Evolutionary conservation across 2,797 vertebrate species (phyloP).

Genomic region (Apogon hyalosoma): DNA sequence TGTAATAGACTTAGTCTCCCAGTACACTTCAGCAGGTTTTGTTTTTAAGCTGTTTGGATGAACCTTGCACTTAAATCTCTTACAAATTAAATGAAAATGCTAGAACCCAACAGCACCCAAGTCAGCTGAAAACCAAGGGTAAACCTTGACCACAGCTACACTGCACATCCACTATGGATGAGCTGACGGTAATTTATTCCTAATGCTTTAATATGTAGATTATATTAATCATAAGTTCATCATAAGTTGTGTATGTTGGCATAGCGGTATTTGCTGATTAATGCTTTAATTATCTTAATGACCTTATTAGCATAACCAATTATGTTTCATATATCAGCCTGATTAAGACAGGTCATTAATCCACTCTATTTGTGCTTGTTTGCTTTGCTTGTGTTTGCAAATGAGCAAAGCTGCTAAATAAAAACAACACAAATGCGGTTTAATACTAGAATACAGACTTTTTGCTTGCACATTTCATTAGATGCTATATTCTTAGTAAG

Average conservation of each 20-base stretch:
- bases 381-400: constrained; percentile 14
- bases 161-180: neutral
- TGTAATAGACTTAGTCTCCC: too few species aligned
- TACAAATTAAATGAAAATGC: too few species aligned
- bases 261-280: constrained; percentile 46
- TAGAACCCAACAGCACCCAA: too few species aligned
- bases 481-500: constrained; percentile 5
- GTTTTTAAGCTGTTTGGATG: too few species aligned
- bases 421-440: constrained; percentile 1
- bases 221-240: constrained; percentile 15
- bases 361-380: constrained; percentile 16
- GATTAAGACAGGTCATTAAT: constrained; percentile 35
- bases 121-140: too few species aligned
- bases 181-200: constrained; percentile 17
- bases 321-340: constrained; percentile 42
- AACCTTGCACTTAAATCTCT: too few species aligned
- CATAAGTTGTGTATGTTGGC: constrained; percentile 33
- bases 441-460: neutral
- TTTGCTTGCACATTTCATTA: too few species aligned
- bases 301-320: constrained; percentile 44
- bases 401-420: constrained; percentile 3
- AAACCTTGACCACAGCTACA: neutral
- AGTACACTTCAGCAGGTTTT: too few species aligned
- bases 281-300: constrained; percentile 59
- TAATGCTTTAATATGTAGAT: constrained; percentile 15